Base-by-base conservation (phyloP, 2,888 invertebrate species). In the Aphidius colemani region DNA sequence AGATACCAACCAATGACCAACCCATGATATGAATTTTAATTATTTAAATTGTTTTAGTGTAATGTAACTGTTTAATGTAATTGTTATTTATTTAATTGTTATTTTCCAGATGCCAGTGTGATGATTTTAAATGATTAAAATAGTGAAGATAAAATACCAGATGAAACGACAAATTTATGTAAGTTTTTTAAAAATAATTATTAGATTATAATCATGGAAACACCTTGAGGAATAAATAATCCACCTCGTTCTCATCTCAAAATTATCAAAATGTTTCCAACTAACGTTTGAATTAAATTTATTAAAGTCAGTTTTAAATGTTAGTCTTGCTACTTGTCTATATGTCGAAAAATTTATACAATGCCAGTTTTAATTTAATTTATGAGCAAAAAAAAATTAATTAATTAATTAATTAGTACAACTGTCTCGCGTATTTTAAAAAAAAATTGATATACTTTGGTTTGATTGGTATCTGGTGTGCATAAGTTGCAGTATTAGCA, bases 211-310 rank as follows among this genome's bases (percentile, higher is more conserved):
- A 75, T 71, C 72, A 79, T 82, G 85, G 85, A 85, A 85, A 84
- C 84, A 84, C 84, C 83, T 85, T 85, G 85, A 84, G 84, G 81
- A 82, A 64, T 46, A 60, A 67, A 57, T 62, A 48, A n/a, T 64
- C 63, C 60, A 63, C 58, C 66, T 61, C 49, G 46, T 53, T 67
- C 64, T 66, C 65, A 66, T 65, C 67, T 68, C 66, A 45, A 18
- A 41, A 51, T 46, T 59, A 65, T 59, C 65, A 69, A 69, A 69
- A 69, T 67, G 62, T 69, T 66, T 64, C 63, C 66, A 66, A 58
- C 56, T 55, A 63, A 58, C 46, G 40, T 6, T 46, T 18, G 1
- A 7, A n/a, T 13, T 30, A 7, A 44, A 49, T 10, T 41, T 39
- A 50, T 50, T 41, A 7, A 55, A 44, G 57, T 57, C 57, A 57